Base-by-base conservation (phyloP, 2,797 vertebrate genomes). In the Alca torda region DNA sequence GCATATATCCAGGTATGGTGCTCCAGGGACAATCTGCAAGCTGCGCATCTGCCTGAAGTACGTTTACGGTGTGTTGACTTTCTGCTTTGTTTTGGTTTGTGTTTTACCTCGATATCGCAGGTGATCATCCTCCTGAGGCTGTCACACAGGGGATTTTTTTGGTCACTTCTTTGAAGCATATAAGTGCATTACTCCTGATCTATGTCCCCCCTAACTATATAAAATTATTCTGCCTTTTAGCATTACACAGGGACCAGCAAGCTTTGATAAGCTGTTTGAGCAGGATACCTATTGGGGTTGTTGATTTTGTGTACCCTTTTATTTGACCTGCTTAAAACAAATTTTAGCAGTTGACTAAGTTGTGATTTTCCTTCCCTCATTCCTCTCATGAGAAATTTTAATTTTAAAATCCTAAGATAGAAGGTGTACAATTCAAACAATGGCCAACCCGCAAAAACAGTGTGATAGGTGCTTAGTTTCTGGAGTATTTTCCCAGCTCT, bases 401-500 rank as follows among this genome's bases (percentile, higher is more conserved):
- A 90, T 95, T 96, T 77, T 85, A 79, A 93, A 96, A 89, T 60
- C 54, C 53, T 87, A 35, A 83, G 96, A 95, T 70, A 74, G 23
- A 68, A 60, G 63, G 25, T 56, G 39, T 67, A 16, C 35, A 73
- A 80, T 94, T 90, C n/a, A 95, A 96, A 94, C 69, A 94, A 68
- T 85, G 79, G 37, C 41, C 6, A 94, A 69, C 39, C 69, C 95
- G 56, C 53, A 95, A 89, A 94, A 87, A 13, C 48, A 84, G 21
- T 87, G n/a, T 41, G 48, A 57, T 80, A 57, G 65, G 67, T 87
- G 46, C 81, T 96, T 93, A 86, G 53, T 87, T 97, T 94, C 87
- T 84, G 77, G 70, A 81, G 73, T 91, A 85, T 97, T 97, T 97
- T 90, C 53, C 60, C 69, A 95, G 79, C 73, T 95, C 79, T 96